Percentiles rank a stretch among this genome's conserved stretches.
Conservation (phyloP, 2,113 vertebrate species). For the Anarhynchus alexandrinus region DNA sequence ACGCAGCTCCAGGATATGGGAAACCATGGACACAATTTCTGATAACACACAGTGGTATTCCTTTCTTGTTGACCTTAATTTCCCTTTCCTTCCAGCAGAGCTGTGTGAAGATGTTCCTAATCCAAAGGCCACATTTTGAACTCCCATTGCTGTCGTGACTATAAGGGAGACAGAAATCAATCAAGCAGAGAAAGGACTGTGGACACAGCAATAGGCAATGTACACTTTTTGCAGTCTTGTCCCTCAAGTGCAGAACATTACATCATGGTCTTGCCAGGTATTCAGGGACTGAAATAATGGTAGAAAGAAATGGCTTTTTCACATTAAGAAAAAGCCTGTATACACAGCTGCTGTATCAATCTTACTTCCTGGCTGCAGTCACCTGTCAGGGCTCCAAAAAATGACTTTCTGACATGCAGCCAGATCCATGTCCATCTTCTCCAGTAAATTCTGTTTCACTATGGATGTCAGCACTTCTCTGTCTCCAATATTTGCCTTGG, state of each 20-base stretch:
- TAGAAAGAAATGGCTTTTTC: background rate
- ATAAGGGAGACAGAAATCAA: background rate
- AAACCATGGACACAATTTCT: background rate
- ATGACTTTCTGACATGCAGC: background rate
- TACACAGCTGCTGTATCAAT: background rate
- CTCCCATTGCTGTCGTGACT: constrained; percentile 1
- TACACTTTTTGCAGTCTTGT: background rate
- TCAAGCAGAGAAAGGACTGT: constrained; percentile 39
- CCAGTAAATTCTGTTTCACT: background rate
- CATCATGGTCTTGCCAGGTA: background rate
- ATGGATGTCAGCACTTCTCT: background rate
- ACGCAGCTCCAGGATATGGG: background rate
- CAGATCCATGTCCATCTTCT: background rate
- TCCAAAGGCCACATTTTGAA: background rate
- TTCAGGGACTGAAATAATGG: background rate
- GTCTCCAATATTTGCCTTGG: background rate
- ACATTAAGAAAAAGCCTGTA: background rate
- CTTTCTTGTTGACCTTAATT: constrained; percentile 1
- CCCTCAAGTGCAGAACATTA: background rate
- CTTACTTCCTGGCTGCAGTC: background rate
- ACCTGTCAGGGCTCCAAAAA: background rate
- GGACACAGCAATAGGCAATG: background rate
- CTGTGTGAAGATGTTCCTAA: background rate
- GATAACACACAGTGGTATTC: background rate
- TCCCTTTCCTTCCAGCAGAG: background rate